phyloP scores from a whole-genome alignment of 1,140 invertebrate species.

The Temnothorax curvispinosus region DNA sequence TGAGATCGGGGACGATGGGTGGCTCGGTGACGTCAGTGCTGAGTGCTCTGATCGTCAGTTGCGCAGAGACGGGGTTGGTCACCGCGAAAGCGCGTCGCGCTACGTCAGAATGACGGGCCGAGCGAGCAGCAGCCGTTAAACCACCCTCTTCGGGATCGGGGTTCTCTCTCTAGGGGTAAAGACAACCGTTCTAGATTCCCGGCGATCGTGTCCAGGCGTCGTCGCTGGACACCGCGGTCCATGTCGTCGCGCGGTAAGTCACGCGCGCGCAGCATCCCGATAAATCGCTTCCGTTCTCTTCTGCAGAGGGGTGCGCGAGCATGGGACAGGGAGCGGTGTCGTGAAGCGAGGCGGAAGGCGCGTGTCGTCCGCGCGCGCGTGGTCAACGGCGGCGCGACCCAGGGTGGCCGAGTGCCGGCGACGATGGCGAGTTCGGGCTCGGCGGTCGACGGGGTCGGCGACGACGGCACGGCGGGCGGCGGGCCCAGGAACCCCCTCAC shows the following conservation, averaged over 20 bases:
- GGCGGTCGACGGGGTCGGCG: constrained; percentile 73
- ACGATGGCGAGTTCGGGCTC: constrained; percentile 79
- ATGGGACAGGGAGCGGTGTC: constrained; percentile 48
- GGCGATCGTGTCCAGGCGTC: neutral
- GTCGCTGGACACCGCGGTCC: neutral
- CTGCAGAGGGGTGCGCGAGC: constrained; percentile 35
- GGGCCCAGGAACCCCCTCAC: constrained; percentile 87
- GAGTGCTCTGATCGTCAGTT: constrained; percentile 66
- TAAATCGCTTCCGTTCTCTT: constrained; percentile 24
- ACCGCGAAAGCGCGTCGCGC: constrained; percentile 48
- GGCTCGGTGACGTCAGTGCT: constrained; percentile 70
- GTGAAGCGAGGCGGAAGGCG: constrained; percentile 48
- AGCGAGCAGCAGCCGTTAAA: constrained; percentile 67
- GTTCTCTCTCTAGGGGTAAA: constrained; percentile 66
- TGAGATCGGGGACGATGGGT: constrained; percentile 47
- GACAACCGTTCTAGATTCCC: constrained; percentile 44
- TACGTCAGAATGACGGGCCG: constrained; percentile 76
- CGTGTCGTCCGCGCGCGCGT: constrained; percentile 42
- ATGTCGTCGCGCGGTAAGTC: constrained; percentile 24
- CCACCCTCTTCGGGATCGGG: constrained; percentile 57
- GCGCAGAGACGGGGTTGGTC: constrained; percentile 69
- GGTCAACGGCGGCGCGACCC: constrained; percentile 1
- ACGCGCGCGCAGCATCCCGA: constrained; percentile 19
- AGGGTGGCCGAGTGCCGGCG: constrained; percentile 45
- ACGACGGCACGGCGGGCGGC: constrained; percentile 72